phyloP scores from a whole-genome alignment of 2,797 vertebrate genomes.

The Todus mexicanus region DNA sequence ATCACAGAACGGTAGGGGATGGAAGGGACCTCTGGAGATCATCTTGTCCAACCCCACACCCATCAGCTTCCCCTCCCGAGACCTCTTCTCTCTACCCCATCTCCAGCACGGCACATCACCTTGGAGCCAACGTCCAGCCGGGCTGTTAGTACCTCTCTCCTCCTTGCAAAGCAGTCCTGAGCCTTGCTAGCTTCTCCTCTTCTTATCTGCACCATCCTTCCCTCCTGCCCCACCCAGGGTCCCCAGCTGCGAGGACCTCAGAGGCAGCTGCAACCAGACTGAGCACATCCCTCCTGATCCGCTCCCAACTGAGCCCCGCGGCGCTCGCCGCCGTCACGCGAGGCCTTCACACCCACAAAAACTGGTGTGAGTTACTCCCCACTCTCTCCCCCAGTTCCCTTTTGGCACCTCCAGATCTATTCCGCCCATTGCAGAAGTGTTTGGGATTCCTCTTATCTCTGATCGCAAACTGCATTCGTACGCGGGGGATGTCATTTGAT shows the following conservation, averaged over 20 bases:
- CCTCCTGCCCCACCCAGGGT: background rate
- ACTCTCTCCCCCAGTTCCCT: background rate
- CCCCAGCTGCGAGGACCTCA: background rate
- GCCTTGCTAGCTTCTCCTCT: background rate
- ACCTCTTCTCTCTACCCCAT: background rate
- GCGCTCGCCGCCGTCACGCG: rapidly evolving
- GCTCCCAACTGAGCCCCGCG: rapidly evolving
- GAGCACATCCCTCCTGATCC: background rate
- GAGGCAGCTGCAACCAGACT: background rate
- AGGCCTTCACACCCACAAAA: background rate
- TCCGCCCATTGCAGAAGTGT: conserved; percentile 5
- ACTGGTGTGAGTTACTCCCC: background rate
- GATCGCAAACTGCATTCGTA: background rate
- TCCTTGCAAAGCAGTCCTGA: background rate
- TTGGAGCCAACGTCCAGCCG: background rate
- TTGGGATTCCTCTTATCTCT: conserved; percentile 46
- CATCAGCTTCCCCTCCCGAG: background rate
- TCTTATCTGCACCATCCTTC: background rate
- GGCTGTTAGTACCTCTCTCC: background rate
- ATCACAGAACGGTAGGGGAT: no score
- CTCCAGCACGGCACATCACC: background rate
- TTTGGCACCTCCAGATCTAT: conserved; percentile 1
- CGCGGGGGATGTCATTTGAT: conserved; percentile 36
- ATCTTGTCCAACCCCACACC: rapidly evolving
- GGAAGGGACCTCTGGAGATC: no score